Conservation (phyloP, 2,113 vertebrate genomes). For the chimpanzee (Pan troglodytes) region DNA sequence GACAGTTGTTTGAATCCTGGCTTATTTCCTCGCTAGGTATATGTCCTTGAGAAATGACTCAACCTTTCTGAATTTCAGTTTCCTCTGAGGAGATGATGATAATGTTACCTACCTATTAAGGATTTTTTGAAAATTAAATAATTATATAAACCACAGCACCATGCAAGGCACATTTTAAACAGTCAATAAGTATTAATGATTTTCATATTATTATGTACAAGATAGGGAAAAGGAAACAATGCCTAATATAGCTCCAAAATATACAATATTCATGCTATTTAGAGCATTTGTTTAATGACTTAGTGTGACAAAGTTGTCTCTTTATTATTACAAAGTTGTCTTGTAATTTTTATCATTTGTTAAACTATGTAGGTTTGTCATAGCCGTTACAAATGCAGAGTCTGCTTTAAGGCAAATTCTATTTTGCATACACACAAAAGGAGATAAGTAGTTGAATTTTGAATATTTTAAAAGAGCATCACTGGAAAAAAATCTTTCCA, state of each 20-base stretch:
- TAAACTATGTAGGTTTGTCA: constrained; percentile 33
- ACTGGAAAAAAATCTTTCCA: constrained; percentile 37
- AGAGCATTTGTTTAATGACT: constrained; percentile 66
- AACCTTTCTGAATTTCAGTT: background rate
- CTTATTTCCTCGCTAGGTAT: background rate
- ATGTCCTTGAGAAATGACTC: background rate
- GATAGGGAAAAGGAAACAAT: background rate
- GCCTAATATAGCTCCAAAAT: background rate
- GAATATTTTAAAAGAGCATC: constrained; percentile 63
- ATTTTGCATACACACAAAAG: constrained; percentile 74
- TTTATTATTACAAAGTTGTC: background rate
- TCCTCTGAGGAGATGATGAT: background rate
- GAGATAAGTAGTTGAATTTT: constrained; percentile 60
- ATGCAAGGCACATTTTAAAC: background rate
- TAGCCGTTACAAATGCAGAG: constrained; percentile 69
- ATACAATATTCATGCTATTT: constrained; percentile 54
- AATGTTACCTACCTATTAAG: background rate
- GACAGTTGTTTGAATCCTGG: background rate
- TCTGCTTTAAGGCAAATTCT: constrained; percentile 72
- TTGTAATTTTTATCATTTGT: constrained; percentile 69
- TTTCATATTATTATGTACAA: background rate
- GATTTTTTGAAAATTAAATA: constrained; percentile 26
- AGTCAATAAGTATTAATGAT: background rate
- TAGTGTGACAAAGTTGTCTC: constrained; percentile 55
- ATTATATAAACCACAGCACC: background rate